phyloP scores from a whole-genome alignment of 2,113 vertebrate species.

The Copsychus sechellarum region DNA sequence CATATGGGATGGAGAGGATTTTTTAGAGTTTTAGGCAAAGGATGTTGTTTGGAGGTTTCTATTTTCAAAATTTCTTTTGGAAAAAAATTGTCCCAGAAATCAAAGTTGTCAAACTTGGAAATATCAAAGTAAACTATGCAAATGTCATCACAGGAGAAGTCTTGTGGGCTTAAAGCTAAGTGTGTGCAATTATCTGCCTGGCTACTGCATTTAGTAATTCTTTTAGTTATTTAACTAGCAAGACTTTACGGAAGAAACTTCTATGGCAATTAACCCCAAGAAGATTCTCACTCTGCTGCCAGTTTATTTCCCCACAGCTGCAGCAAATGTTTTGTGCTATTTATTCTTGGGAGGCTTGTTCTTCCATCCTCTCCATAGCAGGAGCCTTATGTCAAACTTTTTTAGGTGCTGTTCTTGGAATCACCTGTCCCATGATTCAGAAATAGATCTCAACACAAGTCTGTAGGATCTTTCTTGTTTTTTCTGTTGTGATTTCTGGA shows the following conservation, averaged over 20 bases:
- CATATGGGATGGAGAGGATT: not conserved
- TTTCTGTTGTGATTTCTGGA: not conserved
- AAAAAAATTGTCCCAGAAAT: not conserved
- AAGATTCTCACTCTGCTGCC: not conserved
- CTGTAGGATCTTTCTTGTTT: not conserved
- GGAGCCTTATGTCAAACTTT: not conserved
- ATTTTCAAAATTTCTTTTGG: not conserved
- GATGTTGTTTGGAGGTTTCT: not conserved
- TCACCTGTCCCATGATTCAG: not conserved
- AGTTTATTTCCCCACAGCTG: not conserved
- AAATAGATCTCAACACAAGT: not conserved
- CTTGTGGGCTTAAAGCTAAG: not conserved
- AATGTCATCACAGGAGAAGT: not conserved
- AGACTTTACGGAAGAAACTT: not conserved
- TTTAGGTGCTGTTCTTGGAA: not conserved
- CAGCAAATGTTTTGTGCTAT: not conserved
- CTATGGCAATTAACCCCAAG: not conserved
- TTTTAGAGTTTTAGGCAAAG: not conserved
- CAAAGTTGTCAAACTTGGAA: not conserved
- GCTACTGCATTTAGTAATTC: not conserved
- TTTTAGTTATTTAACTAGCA: not conserved
- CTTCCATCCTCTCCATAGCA: not conserved
- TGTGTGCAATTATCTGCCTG: not conserved
- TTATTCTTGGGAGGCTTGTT: not conserved
- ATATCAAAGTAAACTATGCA: not conserved